Evolutionary conservation across 2,113 vertebrate species (phyloP).

Genomic region (Tachysurus fulvidraco): DNA sequence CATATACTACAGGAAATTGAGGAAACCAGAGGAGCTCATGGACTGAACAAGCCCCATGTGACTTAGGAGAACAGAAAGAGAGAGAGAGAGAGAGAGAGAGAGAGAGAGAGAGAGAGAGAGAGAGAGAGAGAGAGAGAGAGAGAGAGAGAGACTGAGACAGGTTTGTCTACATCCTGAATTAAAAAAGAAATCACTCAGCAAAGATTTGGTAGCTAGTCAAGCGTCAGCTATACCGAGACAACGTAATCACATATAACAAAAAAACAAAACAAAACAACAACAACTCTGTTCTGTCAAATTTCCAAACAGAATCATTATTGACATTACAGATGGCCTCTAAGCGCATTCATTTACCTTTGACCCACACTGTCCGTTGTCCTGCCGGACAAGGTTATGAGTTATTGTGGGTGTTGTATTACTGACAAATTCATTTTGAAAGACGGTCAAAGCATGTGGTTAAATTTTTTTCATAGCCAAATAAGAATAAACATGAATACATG

Average conservation of each 20-base stretch:
- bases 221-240: not conserved
- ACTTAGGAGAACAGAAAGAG: not conserved
- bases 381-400: not conserved
- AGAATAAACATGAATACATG: not conserved
- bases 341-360: conserved; percentile 6
- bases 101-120: not conserved
- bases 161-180: conserved; percentile 2
- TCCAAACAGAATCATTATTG: not conserved
- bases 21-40: conserved; percentile 31
- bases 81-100: not conserved
- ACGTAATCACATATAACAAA: too few relatives aligned
- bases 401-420: not conserved
- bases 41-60: not conserved
- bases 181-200: not conserved
- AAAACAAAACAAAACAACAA: too few relatives aligned
- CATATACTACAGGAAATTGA: conserved; percentile 47
- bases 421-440: not conserved
- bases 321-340: not conserved
- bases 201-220: not conserved
- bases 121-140: not conserved
- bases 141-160: not conserved
- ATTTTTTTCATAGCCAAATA: not conserved
- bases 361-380: not conserved
- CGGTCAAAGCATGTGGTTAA: not conserved
- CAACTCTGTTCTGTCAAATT: not conserved